Conservation (phyloP, 2,113 vertebrate species). For the Uria lomvia region DNA sequence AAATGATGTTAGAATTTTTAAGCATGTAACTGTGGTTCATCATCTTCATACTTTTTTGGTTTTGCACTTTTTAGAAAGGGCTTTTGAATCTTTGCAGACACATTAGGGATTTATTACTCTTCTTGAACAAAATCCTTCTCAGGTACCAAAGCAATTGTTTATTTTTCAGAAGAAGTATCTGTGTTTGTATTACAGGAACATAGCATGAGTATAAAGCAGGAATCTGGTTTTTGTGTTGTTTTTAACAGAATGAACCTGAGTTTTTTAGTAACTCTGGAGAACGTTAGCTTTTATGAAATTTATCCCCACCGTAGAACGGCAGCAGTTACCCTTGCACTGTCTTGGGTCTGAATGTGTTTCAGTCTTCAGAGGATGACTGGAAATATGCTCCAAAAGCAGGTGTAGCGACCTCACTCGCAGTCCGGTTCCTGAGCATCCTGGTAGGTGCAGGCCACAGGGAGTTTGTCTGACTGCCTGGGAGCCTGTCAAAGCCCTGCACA, state of each 20-base stretch:
- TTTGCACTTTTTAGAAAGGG: background rate
- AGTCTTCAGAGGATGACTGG: background rate
- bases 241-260: background rate
- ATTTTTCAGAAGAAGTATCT: background rate
- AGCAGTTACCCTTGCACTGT: background rate
- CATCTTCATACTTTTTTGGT: background rate
- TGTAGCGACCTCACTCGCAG: accelerated
- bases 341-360: background rate
- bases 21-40: background rate
- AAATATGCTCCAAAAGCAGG: background rate
- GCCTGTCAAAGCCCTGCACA: background rate
- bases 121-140: background rate
- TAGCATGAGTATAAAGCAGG: background rate
- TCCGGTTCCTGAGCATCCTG: background rate
- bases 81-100: background rate
- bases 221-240: background rate
- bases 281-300: background rate
- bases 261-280: background rate
- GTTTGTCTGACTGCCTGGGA: background rate
- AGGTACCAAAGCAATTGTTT: background rate
- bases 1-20: background rate
- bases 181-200: background rate
- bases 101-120: background rate
- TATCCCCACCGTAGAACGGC: background rate
- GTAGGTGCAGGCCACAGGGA: background rate